phyloP scores from a whole-genome alignment of 2,113 vertebrate genomes.

The Ascaphus truei region DNA sequence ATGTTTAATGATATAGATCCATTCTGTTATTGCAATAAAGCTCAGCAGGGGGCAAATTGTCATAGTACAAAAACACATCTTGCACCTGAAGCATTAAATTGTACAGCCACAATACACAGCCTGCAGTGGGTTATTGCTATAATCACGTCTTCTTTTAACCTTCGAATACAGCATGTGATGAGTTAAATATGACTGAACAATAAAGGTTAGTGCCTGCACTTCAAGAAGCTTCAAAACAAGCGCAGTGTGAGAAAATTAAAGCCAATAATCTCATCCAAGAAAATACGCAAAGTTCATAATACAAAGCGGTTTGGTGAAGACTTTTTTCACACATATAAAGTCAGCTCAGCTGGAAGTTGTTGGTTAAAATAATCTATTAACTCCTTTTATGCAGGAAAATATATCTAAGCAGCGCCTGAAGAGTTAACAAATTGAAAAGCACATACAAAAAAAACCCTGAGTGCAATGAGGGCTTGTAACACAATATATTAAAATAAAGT shows the following conservation, averaged over 20 bases:
- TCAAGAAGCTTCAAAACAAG: constrained; percentile 17
- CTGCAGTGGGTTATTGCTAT: constrained; percentile 15
- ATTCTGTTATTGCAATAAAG: constrained; percentile 15
- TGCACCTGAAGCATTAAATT: constrained; percentile 26
- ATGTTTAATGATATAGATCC: constrained; percentile 14
- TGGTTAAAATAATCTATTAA: too few species aligned
- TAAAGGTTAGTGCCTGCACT: not conserved
- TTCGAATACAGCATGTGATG: constrained; percentile 11
- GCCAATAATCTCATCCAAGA: constrained; percentile 26
- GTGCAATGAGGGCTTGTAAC: too few species aligned
- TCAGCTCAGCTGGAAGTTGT: too few species aligned
- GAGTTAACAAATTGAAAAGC: too few species aligned
- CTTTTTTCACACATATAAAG: too few species aligned
- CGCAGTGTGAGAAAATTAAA: constrained; percentile 22
- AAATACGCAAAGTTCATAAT: constrained; percentile 1
- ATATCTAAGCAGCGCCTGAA: too few species aligned
- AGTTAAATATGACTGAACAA: constrained; percentile 27
- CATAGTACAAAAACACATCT: constrained; percentile 11
- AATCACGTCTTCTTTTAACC: constrained; percentile 22
- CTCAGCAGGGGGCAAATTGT: constrained; percentile 20
- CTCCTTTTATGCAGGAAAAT: too few species aligned
- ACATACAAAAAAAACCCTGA: too few species aligned
- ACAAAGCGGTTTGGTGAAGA: not conserved
- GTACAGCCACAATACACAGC: not conserved
- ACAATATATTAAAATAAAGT: too few species aligned